These are phyloP conservation scores for Drosophila sordidula DNA, from an alignment of 2,888 invertebrate genomes.

Conservation along the genomic window DNA sequence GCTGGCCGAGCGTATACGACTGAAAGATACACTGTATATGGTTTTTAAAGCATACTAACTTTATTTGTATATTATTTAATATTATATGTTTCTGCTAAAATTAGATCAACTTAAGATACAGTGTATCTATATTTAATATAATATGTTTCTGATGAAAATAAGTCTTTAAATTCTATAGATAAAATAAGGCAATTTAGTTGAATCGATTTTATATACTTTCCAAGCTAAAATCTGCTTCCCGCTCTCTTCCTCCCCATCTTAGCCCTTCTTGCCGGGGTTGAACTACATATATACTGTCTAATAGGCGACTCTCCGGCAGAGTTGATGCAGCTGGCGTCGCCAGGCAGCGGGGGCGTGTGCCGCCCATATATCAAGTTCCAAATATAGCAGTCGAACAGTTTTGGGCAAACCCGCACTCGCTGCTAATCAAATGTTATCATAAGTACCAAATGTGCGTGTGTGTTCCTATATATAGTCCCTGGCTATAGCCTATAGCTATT, in stretches of 20 bases:
- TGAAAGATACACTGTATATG: neutral
- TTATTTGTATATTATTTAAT: no score
- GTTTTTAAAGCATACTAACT: neutral
- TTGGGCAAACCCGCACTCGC: slow-evolving; percentile 23
- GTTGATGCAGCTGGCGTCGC: neutral
- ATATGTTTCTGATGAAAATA: no score
- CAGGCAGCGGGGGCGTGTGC: slow-evolving; percentile 53
- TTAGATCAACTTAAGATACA: no score
- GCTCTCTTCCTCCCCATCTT: no score
- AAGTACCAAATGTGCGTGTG: slow-evolving; percentile 40
- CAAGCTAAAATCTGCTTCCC: no score
- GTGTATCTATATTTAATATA: no score
- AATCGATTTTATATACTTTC: no score
- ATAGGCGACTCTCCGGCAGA: slow-evolving; percentile 4
- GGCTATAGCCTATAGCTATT: neutral
- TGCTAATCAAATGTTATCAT: slow-evolving; percentile 67
- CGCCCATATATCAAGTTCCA: slow-evolving; percentile 60
- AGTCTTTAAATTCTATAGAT: no score
- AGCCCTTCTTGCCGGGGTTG: no score
- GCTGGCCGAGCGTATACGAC: neutral
- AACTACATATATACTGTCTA: slow-evolving; percentile 8
- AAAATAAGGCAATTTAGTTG: no score
- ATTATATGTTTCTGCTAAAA: no score
- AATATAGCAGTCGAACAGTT: slow-evolving; percentile 44
- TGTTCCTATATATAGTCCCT: slow-evolving; percentile 52